Evolutionary conservation across 2,888 invertebrate genomes (phyloP).

Genomic region (Pristionchus maxplancki): DNA sequence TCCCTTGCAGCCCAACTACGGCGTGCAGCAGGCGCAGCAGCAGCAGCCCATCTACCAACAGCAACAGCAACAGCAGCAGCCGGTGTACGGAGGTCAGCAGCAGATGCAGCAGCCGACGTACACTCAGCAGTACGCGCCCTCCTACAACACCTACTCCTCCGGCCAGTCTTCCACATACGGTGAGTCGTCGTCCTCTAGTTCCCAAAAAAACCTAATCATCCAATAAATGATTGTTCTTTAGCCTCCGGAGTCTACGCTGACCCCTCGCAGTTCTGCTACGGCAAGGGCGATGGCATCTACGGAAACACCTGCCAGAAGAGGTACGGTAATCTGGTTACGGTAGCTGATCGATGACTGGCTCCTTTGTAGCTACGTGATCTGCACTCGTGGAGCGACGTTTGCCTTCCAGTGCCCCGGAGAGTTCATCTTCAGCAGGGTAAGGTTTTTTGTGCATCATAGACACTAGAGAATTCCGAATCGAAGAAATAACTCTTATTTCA

Average conservation of each 20-base stretch:
- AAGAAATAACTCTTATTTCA: neutral
- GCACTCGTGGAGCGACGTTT: constrained; percentile 20
- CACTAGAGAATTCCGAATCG: neutral
- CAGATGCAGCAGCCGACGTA: constrained; percentile 21
- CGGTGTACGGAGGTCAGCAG: neutral
- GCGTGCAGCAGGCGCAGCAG: constrained; percentile 5
- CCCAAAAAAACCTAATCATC: neutral
- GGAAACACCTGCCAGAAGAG: constrained; percentile 42
- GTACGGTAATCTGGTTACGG: neutral
- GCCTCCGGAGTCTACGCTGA: constrained; percentile 17
- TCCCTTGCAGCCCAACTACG: constrained; percentile 3
- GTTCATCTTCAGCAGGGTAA: constrained; percentile 36
- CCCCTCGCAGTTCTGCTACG: constrained; percentile 44
- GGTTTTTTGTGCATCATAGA: no score
- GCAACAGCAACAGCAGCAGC: constrained; percentile 9
- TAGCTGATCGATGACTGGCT: neutral
- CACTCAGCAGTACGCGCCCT: constrained; percentile 34
- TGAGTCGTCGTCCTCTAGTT: neutral
- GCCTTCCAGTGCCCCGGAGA: neutral
- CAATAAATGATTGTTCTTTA: neutral
- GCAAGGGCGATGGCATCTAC: constrained; percentile 41
- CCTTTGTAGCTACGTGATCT: constrained; percentile 42
- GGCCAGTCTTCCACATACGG: neutral
- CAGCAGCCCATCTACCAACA: constrained; percentile 22
- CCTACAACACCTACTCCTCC: constrained; percentile 16